Conservation (phyloP, 2,113 vertebrate species). For the Pampusana beccarii region DNA sequence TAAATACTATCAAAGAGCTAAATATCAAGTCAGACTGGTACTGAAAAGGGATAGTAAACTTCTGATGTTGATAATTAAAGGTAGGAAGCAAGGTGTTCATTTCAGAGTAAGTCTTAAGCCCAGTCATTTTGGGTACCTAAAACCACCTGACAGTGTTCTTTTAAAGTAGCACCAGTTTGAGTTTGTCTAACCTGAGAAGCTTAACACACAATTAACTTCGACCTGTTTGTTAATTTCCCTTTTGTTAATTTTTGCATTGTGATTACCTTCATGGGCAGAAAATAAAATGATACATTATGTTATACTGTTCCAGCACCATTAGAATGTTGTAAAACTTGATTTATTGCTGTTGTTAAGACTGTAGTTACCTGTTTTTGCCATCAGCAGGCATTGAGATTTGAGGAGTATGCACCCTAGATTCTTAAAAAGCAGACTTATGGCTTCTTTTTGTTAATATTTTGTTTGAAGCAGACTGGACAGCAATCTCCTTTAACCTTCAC, state of each 20-base stretch:
- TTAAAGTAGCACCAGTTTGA: slow-evolving; percentile 79
- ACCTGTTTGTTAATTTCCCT: slow-evolving; percentile 73
- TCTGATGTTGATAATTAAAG: neutral
- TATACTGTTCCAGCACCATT: slow-evolving; percentile 35
- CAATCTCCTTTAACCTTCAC: slow-evolving; percentile 84
- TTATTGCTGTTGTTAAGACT: slow-evolving; percentile 19
- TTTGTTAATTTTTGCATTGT: slow-evolving; percentile 68
- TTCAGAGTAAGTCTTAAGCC: neutral
- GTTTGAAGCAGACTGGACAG: slow-evolving; percentile 84
- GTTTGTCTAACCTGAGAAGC: slow-evolving; percentile 80
- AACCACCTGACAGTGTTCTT: slow-evolving; percentile 64
- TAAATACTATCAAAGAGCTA: slow-evolving; percentile 8
- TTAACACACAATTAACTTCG: slow-evolving; percentile 70
- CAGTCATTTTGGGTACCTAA: slow-evolving; percentile 17
- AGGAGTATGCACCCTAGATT: slow-evolving; percentile 7
- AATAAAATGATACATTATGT: slow-evolving; percentile 19
- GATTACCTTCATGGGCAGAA: slow-evolving; percentile 57
- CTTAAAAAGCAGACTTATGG: slow-evolving; percentile 50
- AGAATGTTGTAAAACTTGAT: slow-evolving; percentile 40
- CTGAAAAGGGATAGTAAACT: slow-evolving; percentile 7
- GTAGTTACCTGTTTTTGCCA: slow-evolving; percentile 27
- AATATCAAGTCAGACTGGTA: neutral
- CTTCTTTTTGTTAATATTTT: slow-evolving; percentile 19
- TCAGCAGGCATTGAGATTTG: slow-evolving; percentile 44
- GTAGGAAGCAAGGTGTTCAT: neutral